These are phyloP conservation scores for Saguinus midas DNA, from an alignment of 2,113 vertebrate species.

Conservation along the genomic window DNA sequence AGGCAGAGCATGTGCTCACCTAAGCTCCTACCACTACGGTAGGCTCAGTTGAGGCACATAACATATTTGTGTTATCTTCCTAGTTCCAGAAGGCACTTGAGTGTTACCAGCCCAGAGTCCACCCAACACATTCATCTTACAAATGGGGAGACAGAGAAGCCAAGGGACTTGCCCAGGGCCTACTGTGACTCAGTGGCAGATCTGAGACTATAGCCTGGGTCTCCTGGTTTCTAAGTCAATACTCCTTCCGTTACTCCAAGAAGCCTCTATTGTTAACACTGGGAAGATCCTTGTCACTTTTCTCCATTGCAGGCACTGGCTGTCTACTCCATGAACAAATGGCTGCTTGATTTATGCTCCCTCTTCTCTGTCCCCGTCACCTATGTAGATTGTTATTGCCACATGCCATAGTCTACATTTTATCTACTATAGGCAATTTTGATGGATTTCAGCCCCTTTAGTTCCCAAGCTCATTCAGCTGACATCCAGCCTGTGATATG, in stretches of 20 bases:
- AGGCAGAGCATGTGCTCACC: background rate
- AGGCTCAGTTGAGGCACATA: background rate
- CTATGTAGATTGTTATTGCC: background rate
- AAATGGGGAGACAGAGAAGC: background rate
- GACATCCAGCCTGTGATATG: background rate
- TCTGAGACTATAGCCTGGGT: background rate
- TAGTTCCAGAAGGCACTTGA: background rate
- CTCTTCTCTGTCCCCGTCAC: background rate
- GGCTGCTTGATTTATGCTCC: background rate
- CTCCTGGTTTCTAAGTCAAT: background rate
- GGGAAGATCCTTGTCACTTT: background rate
- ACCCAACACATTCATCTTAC: background rate
- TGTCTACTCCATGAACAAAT: background rate
- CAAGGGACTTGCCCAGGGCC: background rate
- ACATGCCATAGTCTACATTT: background rate
- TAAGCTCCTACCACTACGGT: background rate
- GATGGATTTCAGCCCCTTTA: background rate
- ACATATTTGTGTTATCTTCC: background rate
- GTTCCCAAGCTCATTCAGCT: background rate
- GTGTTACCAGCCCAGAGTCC: background rate
- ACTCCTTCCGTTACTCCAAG: background rate
- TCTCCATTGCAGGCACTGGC: background rate
- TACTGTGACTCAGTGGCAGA: background rate
- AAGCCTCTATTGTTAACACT: background rate
- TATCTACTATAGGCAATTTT: background rate